phyloP scores from a whole-genome alignment of 2,113 vertebrate species.

The Dinomys branickii region DNA sequence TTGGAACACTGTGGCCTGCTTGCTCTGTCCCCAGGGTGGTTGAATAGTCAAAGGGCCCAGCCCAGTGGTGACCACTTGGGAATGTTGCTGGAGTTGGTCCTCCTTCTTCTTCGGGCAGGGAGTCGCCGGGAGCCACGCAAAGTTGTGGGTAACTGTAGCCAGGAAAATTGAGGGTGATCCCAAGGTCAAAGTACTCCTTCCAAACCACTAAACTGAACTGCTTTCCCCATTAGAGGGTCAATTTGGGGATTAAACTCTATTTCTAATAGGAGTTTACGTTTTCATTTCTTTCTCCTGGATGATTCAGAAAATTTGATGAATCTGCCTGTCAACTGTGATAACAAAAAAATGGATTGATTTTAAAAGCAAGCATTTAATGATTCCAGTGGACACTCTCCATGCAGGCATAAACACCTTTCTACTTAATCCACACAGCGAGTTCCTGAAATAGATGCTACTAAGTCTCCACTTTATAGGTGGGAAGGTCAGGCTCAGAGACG shows the following conservation, averaged over 20 bases:
- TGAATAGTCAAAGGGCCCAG: neutral
- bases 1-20: neutral
- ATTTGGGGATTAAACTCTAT: too few species aligned
- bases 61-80: fast-evolving
- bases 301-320: slow-evolving; percentile 29
- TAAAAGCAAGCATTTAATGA: slow-evolving; percentile 30
- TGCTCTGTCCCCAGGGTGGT: neutral
- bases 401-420: neutral
- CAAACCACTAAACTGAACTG: neutral
- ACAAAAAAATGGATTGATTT: slow-evolving; percentile 3
- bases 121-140: slow-evolving; percentile 18
- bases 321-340: neutral
- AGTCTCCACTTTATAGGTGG: neutral
- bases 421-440: neutral
- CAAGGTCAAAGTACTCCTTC: slow-evolving; percentile 47
- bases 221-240: too few species aligned
- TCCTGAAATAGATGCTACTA: neutral
- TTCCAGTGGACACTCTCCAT: neutral
- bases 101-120: neutral
- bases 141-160: neutral
- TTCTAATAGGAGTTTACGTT: neutral
- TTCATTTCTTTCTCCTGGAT: neutral
- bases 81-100: neutral
- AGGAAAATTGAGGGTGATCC: slow-evolving; percentile 5
- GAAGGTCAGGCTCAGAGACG: neutral